phyloP scores from a whole-genome alignment of 2,113 vertebrate species.

The Panthera leo region DNA sequence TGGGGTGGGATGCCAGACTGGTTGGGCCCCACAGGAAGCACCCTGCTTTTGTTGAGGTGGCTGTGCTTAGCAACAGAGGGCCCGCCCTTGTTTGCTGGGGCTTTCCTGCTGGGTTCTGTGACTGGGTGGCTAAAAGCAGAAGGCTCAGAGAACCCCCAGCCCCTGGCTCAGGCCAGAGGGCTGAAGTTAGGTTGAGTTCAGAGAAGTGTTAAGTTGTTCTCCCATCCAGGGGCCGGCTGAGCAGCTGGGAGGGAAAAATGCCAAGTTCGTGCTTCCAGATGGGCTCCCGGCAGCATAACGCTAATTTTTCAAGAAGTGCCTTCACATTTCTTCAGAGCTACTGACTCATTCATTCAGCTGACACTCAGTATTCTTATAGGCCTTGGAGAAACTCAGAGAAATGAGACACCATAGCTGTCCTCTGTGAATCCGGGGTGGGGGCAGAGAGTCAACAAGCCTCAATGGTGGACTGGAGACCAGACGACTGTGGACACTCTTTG shows the following conservation, averaged over 20 bases:
- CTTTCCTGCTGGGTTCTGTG: background rate
- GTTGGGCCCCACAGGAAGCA: conserved; percentile 48
- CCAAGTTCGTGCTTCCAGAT: background rate
- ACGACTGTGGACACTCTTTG: background rate
- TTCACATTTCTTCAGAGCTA: background rate
- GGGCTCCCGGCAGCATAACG: background rate
- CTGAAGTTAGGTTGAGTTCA: background rate
- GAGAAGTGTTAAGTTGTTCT: background rate
- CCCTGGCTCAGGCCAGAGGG: background rate
- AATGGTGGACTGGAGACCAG: background rate
- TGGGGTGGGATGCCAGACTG: background rate
- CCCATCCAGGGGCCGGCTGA: accelerated
- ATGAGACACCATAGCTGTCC: background rate
- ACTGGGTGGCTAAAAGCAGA: background rate
- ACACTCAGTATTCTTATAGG: background rate
- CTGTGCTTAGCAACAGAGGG: background rate
- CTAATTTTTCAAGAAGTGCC: background rate
- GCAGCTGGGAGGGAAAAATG: background rate
- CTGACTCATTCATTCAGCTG: background rate
- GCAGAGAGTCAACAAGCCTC: background rate
- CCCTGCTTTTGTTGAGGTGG: background rate
- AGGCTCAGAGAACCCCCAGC: background rate
- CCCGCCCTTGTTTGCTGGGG: conserved; percentile 53
- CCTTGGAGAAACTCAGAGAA: background rate
- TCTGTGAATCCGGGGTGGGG: background rate